Evolutionary conservation across 2,113 vertebrate species (phyloP).

Genomic region (Parotia lawesii): DNA sequence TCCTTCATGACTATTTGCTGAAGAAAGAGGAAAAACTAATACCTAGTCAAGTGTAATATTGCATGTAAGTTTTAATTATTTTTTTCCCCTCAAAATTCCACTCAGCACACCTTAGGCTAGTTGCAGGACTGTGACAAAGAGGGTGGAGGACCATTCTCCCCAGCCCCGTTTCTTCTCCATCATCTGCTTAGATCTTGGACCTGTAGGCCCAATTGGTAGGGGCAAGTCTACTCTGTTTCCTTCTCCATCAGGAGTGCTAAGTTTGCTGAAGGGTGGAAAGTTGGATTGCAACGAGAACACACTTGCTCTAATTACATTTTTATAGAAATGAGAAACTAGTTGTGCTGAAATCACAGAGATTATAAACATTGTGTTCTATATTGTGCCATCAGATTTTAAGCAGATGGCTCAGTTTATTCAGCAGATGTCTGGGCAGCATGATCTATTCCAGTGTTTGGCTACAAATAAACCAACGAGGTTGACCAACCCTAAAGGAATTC

Average conservation of each 20-base stretch:
- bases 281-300: background rate
- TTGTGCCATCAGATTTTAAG: background rate
- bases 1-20: background rate
- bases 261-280: background rate
- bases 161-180: background rate
- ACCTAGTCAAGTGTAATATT: background rate
- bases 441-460: background rate
- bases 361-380: background rate
- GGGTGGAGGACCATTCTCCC: background rate
- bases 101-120: background rate
- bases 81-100: background rate
- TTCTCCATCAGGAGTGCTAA: background rate
- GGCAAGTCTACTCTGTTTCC: background rate
- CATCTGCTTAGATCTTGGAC: background rate
- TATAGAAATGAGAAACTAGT: background rate
- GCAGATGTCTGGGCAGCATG: background rate
- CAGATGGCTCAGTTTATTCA: constrained; percentile 22
- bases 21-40: background rate
- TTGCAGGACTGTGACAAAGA: background rate
- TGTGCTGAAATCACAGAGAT: background rate
- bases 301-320: background rate
- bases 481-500: background rate
- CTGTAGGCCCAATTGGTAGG: background rate
- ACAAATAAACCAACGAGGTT: background rate
- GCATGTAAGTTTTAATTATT: background rate